phyloP scores from a whole-genome alignment of 2,888 invertebrate genomes.

The Aricia artaxerxes region DNA sequence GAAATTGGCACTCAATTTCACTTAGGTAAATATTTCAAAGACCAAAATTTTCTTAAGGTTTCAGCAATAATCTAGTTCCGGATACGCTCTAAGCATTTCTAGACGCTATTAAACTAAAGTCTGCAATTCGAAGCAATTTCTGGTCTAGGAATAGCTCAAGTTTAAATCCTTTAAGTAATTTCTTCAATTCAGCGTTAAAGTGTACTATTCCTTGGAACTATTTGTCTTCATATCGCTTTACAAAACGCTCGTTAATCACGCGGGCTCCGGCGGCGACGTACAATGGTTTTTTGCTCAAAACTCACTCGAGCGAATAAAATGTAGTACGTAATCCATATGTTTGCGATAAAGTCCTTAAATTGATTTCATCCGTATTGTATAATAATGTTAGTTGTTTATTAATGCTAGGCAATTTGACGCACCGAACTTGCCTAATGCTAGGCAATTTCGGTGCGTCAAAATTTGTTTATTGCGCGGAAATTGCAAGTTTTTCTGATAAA shows the following conservation, averaged over 20 bases:
- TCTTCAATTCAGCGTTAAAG: conserved; percentile 18
- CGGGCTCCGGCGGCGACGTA: conserved; percentile 17
- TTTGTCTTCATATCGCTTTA: conserved; percentile 26
- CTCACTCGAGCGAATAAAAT: conserved; percentile 17
- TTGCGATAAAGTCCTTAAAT: not conserved
- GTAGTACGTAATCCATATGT: not conserved
- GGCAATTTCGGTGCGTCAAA: not conserved
- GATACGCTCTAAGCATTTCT: not conserved
- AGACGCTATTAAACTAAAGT: not conserved
- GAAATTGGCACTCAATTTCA: no score
- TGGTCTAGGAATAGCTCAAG: conserved; percentile 14
- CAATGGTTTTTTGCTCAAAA: conserved; percentile 11
- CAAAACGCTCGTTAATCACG: conserved; percentile 23
- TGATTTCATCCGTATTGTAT: not conserved
- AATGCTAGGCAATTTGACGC: no score
- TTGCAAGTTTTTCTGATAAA: not conserved
- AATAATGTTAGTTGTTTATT: no score
- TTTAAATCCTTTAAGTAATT: conserved; percentile 18
- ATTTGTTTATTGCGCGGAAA: not conserved
- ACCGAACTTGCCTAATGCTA: not conserved
- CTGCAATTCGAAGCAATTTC: not conserved
- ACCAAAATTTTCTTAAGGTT: not conserved
- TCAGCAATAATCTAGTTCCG: not conserved
- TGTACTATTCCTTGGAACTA: conserved; percentile 11
- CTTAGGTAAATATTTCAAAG: not conserved